These are phyloP conservation scores for Maccullochella peelii DNA, from an alignment of 2,113 vertebrate species.

Conservation along the genomic window DNA sequence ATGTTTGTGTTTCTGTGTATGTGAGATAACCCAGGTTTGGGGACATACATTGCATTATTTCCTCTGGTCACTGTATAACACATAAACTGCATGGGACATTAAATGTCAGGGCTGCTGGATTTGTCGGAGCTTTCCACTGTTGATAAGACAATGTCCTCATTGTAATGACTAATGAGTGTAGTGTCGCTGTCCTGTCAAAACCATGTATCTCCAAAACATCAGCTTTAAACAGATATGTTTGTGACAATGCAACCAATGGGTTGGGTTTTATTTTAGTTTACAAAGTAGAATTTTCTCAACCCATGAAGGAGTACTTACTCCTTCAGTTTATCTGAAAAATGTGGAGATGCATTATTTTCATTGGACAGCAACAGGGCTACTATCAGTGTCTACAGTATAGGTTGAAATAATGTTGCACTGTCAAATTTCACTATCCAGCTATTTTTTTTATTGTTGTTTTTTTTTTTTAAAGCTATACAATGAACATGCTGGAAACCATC, in stretches of 20 bases:
- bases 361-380: not conserved
- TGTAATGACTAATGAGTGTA: not conserved
- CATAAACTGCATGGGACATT: slow-evolving; percentile 23
- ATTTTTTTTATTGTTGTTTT: not conserved
- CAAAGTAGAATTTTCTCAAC: not conserved
- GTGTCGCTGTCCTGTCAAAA: not conserved
- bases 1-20: slow-evolving; percentile 20
- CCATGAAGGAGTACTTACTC: not conserved
- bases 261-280: not conserved
- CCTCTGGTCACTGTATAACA: not conserved
- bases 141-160: not conserved
- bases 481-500: not conserved
- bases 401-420: not conserved
- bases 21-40: slow-evolving; percentile 38
- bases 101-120: not conserved
- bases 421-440: not conserved
- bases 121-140: not conserved
- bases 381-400: not conserved
- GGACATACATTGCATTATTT: slow-evolving; percentile 52
- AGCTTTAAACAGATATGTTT: not conserved
- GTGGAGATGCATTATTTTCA: not conserved
- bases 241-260: not conserved
- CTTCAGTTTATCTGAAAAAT: not conserved
- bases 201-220: not conserved
- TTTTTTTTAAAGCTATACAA: not conserved